Base-by-base conservation (phyloP, 2,113 vertebrate genomes). In the Clarias macrocephalus region DNA sequence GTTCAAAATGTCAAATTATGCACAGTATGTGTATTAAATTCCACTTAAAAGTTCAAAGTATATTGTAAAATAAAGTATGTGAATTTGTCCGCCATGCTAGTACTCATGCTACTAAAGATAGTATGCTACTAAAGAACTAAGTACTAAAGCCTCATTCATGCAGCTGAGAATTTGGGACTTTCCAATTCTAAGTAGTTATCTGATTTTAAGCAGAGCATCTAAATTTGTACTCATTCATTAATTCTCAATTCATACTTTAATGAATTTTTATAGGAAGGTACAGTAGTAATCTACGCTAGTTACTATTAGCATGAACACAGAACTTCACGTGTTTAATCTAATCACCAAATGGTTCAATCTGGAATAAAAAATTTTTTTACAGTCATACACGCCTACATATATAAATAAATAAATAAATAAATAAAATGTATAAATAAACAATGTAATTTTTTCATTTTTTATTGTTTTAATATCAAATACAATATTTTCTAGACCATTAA, bases 51-150 rank as follows among this genome's bases (percentile, higher is more conserved):
- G 65, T 0, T 16, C 12, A 12, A 28, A 5, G 11, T 73, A 42
- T 9, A 8, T 3, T 15, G 2, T 1, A 0, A n/a, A 11, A 3
- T 0, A 16, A 30, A 16, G 30, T 19, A 5, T 9, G 33, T 12
- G 33, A 48, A 48, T 75, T 12, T 3, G 9, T 72, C 8, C 18
- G 13, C 15, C 30, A 13, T 37, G 30, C 33, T 72, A 21, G 68
- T 21, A 37, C 2, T 10, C 18, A 33, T 68, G 13, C 68, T 37
- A 72, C 2, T 37, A 72, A 37, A 37, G 7, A 37, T 21, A 37
- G n/a, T n/a, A 33, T 68, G 13, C 68, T 37, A 72, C 2, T 37
- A 72, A 37, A 37, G 7, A 37, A n/a, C n/a, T n/a, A n/a, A n/a
- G n/a, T n/a, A n/a, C n/a, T 21, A 37, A 21, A 42, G 18, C 16